Base-by-base conservation (phyloP, 2,113 vertebrate species). In the Muntiacus reevesi region DNA sequence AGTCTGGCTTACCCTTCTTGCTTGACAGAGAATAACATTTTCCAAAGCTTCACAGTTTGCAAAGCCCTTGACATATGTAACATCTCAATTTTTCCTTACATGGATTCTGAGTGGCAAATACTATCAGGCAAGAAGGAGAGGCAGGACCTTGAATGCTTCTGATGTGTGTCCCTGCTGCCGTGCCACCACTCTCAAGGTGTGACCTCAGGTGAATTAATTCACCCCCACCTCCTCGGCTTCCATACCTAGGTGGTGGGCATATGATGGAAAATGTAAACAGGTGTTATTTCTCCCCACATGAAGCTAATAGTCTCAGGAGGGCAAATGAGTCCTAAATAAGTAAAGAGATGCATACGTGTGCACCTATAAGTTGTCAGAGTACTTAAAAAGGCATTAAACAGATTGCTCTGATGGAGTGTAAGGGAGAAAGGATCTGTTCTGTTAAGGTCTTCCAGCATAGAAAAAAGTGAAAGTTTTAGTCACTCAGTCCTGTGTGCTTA, bases 1-100 rank as follows among this genome's bases (percentile, higher is more conserved):
- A 83, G 36, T 57, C 45, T 94, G 25, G 21, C 3, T 62, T 91
- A 60, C 74, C 10, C 28, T 93, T 92, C 50, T 52, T 3, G 2
- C 43, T 59, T 82, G 28, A 40, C 30, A 82, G 52, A 91, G 47
- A 95, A 81, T 79, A 57, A 84, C 27, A 47, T 74, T 93, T 55
- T 30, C n/a, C 57, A 79, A 21, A 52, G 28, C 52, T 55, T 78
- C 45, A 28, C 33, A 60, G 30, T 30, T 78, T 76, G 40, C 36
- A 85, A 59, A 94, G 0, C 14, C 36, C 33, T 74, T 60, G 40
- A 15, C 30, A n/a, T 60, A 27, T 43, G 54, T 21, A 79, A 21
- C 28, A 57, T 78, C n/a, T 78, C 50, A 30, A 47, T 62, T 67
- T 54, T 36, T 88, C 25, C 64, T 85, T 40, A 33, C 54, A 50